Evolutionary conservation across 1,140 invertebrate species (phyloP), one percentile per base, ranked within the genome.

Genomic region (Vollenhovia emeryi): DNA sequence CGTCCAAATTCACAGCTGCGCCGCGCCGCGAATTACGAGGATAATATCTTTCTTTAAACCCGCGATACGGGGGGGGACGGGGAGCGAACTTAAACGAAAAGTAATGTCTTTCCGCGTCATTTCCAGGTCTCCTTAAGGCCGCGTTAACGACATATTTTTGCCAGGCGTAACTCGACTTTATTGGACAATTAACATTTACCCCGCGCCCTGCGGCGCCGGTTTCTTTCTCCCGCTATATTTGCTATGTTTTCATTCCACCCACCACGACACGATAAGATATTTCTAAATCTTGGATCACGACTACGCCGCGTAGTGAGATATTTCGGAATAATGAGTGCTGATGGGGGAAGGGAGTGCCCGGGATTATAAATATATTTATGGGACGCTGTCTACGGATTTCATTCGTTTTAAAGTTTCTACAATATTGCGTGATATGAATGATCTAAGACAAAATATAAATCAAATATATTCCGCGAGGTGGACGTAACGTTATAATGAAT

Each of bases 311-410:
- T 91, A 87, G 93, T 93, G 92, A 95, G 92, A 95, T 95, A 95
- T 94, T 94, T 93, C 90, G 92, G 92, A 94, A 95, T 95, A 95
- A 95, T 95, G 93, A 95, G 93, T 91, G 92, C 90, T 91, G 91
- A 94, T 94, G 94, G 4, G 36, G 7, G 48, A 18, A 45, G 24
- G 93, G 92, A 91, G 93, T 92, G 93, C 91, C 90, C 93, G 93
- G 11, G 92, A 94, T 95, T 94, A 95, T 21, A 18, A 95, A 91
- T 93, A 92, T 94, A 95, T 94, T 94, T 95, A 94, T 89, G 92
- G 93, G 91, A 84, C 88, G 27, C 89, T 86, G 84, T 89, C 90
- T 89, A 80, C 85, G 62, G 33, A 71, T 86, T 68, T 85, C 66
- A 62, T 74, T 85, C 83, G 84, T 82, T 85, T 86, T 87, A 82